A percentile compares a stretch with the other conserved stretches of the same genome.
These are phyloP conservation scores for Chaenocephalus aceratus DNA, from an alignment of 2,113 vertebrate genomes.

Conservation along the genomic window DNA sequence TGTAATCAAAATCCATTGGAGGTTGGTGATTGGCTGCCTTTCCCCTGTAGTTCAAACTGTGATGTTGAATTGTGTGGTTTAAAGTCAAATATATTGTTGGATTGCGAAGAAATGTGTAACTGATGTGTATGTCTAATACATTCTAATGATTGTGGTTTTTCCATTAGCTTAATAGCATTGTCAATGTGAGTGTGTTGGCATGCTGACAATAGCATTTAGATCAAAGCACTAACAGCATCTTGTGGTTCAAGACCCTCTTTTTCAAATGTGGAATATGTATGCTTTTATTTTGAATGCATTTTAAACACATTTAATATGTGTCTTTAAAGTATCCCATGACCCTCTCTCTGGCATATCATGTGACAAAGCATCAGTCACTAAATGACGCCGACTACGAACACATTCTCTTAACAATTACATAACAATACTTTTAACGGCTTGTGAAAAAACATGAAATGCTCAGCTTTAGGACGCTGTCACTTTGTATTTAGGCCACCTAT, in stretches of 20 bases:
- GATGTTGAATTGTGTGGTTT: neutral
- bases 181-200: neutral
- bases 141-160: neutral
- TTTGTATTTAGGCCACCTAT: slow-evolving; percentile 51
- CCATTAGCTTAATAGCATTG: neutral
- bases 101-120: neutral
- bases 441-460: slow-evolving; percentile 1
- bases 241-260: neutral
- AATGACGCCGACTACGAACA: neutral
- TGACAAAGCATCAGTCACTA: neutral
- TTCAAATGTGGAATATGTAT: neutral
- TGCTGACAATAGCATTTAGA: slow-evolving; percentile 1
- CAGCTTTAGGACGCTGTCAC: slow-evolving; percentile 4
- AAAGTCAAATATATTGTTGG: neutral
- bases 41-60: neutral
- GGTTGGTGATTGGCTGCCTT: neutral
- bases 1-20: neutral
- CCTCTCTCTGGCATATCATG: neutral
- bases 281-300: neutral
- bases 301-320: neutral
- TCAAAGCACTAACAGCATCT: neutral
- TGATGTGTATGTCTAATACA: neutral
- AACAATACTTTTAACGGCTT: slow-evolving; percentile 20
- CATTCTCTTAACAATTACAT: slow-evolving; percentile 12
- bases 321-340: slow-evolving; percentile 1